Percentiles rank a stretch among this genome's conserved stretches.
Conservation (phyloP, 2,888 invertebrate genomes). For the Phragmatobia fuliginosa region DNA sequence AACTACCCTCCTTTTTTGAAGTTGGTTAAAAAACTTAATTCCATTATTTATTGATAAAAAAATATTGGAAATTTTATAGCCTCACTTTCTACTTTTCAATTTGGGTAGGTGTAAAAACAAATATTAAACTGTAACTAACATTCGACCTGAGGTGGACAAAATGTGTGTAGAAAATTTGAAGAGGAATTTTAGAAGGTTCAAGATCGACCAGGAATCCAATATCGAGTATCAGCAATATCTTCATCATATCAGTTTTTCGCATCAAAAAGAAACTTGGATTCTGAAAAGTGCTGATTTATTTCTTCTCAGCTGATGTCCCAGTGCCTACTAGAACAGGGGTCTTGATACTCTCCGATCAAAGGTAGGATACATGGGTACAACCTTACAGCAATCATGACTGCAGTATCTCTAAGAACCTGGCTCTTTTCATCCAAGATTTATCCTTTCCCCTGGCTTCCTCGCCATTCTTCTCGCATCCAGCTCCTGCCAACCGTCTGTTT, state of each 20-base stretch:
- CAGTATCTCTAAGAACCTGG: no score
- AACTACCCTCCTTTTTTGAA: no score
- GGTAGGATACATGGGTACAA: no score
- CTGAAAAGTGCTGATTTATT: neutral
- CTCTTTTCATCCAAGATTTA: no score
- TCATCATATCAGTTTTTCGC: neutral
- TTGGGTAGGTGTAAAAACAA: neutral
- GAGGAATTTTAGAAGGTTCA: neutral
- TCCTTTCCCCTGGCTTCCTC: no score
- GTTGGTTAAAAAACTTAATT: neutral
- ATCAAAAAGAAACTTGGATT: neutral
- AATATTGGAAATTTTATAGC: slow-evolving; percentile 4
- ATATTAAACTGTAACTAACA: neutral
- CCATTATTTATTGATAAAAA: slow-evolving; percentile 4
- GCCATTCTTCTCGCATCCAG: no score
- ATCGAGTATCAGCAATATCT: neutral
- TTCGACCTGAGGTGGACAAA: neutral
- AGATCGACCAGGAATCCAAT: neutral
- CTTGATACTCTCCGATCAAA: no score
- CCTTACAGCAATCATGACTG: no score
- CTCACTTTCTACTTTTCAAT: neutral
- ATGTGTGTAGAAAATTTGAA: neutral
- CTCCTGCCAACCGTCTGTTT: no score
- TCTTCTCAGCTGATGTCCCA: neutral
- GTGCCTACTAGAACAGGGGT: neutral